Evolutionary conservation across 2,888 invertebrate species (phyloP), one percentile per base, ranked within the genome.

Genomic region (Myopa tessellatipennis): DNA sequence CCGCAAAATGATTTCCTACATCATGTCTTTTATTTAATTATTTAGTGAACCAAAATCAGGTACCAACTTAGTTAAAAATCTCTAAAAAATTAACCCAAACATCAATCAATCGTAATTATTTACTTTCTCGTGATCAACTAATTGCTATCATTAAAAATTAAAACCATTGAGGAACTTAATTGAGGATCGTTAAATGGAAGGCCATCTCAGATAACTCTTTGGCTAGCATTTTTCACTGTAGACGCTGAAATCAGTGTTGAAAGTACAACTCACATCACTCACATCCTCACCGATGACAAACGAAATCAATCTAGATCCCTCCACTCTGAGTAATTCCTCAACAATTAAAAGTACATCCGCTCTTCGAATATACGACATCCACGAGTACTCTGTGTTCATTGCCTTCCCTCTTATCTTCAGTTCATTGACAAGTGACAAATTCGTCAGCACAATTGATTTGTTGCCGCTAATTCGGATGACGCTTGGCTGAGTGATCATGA

Each of bases 381-480:
- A n/a, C 55, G 26, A 26, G 26, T 26, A 26, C 26, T 26, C 26
- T 26, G 26, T 26, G 26, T 55, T 10, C 1, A 55, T 65, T 36
- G 12, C 3, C 65, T 65, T 60, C 18, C 61, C 16, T n/a, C 58
- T 61, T 14, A 45, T 63, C 16, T 40, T 16, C 26, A 10, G 14
- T 61, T 18, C 58, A 26, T 60, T 75, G 75, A 75, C 75, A 75
- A 60, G 60, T 68, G 61, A 75, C 75, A 69, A 75, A 75, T 75
- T 75, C 75, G 69, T 69, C 75, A 75, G 18, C 50, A 78, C 80
- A 80, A 77, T 79, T 85, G 85, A 85, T 85, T 85, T 84, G 85
- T 85, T 83, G 85, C 80, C 82, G 74, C 80, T 75, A 83, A 85
- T 85, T 85, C 85, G 6, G 58, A 0, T 14, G 4, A 10, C 26